Percentiles rank a stretch among this genome's conserved stretches.
Conservation (phyloP, 2,113 vertebrate genomes). For the Poecile atricapillus region DNA sequence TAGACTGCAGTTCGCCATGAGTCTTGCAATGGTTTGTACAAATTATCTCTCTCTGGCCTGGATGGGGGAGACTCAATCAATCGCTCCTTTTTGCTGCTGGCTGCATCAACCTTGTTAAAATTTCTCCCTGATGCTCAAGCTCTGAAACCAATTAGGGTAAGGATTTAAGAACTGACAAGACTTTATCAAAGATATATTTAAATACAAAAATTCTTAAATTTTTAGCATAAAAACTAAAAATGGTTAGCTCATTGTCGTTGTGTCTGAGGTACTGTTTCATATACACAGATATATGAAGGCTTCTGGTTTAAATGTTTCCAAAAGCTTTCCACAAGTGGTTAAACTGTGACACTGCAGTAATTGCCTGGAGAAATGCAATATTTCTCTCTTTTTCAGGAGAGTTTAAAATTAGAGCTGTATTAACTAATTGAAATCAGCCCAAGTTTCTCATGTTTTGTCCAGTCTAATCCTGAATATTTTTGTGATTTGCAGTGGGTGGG, state of each 20-base stretch:
- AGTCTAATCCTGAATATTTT: neutral
- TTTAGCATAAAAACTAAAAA: neutral
- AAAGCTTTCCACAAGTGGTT: neutral
- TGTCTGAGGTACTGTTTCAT: neutral
- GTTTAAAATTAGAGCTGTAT: neutral
- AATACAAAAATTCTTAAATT: neutral
- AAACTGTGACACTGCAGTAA: neutral
- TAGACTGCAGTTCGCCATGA: slow-evolving; percentile 96
- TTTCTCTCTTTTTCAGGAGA: neutral
- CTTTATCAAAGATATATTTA: neutral
- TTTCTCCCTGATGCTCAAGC: slow-evolving; percentile 98
- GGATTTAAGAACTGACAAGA: neutral
- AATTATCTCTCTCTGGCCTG: slow-evolving; percentile 92
- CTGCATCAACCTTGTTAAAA: slow-evolving; percentile 94
- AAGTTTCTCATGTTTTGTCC: neutral
- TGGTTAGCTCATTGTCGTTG: rapidly evolving
- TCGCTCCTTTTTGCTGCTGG: slow-evolving; percentile 93
- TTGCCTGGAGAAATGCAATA: neutral
- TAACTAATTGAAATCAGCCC: neutral
- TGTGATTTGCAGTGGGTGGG: neutral
- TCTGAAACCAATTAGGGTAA: slow-evolving; percentile 89
- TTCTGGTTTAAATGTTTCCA: neutral
- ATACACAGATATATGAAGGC: neutral
- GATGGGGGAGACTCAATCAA: slow-evolving; percentile 97
- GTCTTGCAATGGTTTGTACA: slow-evolving; percentile 96